Evolutionary conservation across 2,888 invertebrate species (phyloP), one percentile per base, ranked within the genome.

Genomic region (Trichopoda pennipes): DNA sequence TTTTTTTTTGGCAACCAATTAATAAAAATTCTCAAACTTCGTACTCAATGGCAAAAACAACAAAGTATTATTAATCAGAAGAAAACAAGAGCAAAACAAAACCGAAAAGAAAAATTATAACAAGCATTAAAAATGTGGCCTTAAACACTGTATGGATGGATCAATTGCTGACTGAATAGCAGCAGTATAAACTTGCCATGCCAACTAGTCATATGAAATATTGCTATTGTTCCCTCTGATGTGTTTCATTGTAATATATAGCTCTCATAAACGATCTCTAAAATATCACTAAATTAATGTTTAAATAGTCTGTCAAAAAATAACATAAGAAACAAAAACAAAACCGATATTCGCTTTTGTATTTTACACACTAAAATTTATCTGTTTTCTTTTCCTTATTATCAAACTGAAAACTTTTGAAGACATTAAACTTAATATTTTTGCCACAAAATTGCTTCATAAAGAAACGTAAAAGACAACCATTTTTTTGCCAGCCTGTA

Each of bases 221-320:
- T 56, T 58, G 14, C 28, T 75, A 38, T 12, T 58, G 42, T 56
- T 55, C 55, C 23, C 9, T 32, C 17, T 63, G 56, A 17, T 77
- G 28, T 42, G 49, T 44, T 69, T 21, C 49, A 63, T 63, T 72
- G 78, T 78, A 72, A 78, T 78, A 78, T 72, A 72, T 72, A 64
- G 78, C 78, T 72, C 72, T 66, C 78, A 78, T 78, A 78, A 78
- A 66, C 64, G 78, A 78, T 72, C 78, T 49, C 72, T 51, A 72
- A 72, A 78, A 72, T 72, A 78, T 78, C 64, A 64, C 72, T 78
- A 78, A 78, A 78, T 78, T 72, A 72, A 66, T 72, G 78, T 78
- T 72, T 58, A 64, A 51, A 66, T 72, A 64, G 78, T 72, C 72
- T 72, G 77, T 78, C 70, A 70, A 72, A 77, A 75, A 49, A 47